Evolutionary conservation across 2,797 vertebrate genomes (phyloP), one percentile per base, ranked within the genome.

Genomic region (Craterocephalus amniculus): DNA sequence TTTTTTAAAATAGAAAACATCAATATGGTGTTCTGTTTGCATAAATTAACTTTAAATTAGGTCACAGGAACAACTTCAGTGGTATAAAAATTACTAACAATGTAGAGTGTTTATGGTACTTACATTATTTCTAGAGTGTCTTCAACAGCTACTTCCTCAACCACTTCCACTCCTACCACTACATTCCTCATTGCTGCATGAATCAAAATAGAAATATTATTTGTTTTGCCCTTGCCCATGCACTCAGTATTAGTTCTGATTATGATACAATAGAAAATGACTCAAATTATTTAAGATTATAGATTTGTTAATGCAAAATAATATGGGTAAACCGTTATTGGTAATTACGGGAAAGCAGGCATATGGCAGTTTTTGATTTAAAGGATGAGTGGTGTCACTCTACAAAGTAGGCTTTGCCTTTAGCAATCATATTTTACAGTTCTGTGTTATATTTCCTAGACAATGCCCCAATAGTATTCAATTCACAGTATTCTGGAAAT

Each of bases 141-240:
- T 78, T 91, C 88, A 45, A 87, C 80, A 68, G 76, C 72, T 29
- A 91, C 69, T 48, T 90, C 89, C 74, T 90, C 89, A 72, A 91
- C 83, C 43, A 91, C 83, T 58, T 89, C 78, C 52, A 91, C 83
- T 58, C 81, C 87, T 5, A 91, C 58, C 38, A 89, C 57, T 31
- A 86, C 7, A 16, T 75, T 87, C 31, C 65, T 87, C 55, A 67
- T 79, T 69, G 85, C 89, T 87, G 73, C 51, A 70, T 6, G 16
- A 63, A 73, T 32, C 1, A 65, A 67, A 66, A 77, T 13, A 70
- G n/a, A 24, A 54, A 22, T 26, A 27, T 54, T 38, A 26, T 64
- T 20, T 5, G 10, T 27, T 58, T 58, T 43, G 1, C 22, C 22
- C 11, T 14, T n/a, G 58, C 0, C 1, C 32, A 38, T 38, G 13